Percentiles rank a stretch among this genome's conserved stretches.
Evolutionary conservation across 2,888 invertebrate genomes (phyloP).

Genomic region (Acheta domesticus): DNA sequence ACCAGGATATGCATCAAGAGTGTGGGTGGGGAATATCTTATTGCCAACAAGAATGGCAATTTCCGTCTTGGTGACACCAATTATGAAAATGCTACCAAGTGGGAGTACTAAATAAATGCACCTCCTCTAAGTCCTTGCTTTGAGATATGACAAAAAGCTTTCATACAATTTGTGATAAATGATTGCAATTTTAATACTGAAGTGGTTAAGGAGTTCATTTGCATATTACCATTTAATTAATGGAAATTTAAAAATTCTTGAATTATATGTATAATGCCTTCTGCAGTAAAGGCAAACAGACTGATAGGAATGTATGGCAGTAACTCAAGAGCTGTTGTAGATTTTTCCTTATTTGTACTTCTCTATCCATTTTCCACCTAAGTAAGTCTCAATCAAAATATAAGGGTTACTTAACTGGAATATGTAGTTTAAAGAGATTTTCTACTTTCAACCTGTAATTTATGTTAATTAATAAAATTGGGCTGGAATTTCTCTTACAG

Average conservation of each 20-base stretch:
- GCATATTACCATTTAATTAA: constrained; percentile 12
- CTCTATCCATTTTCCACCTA: not conserved
- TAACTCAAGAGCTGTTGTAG: not conserved
- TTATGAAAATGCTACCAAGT: constrained; percentile 78
- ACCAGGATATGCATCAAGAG: constrained; percentile 88
- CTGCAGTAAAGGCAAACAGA: not conserved
- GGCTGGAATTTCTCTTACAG: not conserved
- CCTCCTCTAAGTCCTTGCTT: not conserved
- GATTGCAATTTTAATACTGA: constrained; percentile 18
- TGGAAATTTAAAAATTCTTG: not conserved
- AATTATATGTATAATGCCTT: not conserved
- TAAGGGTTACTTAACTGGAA: constrained; percentile 2
- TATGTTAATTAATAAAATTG: constrained; percentile 26
- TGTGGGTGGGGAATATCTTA: constrained; percentile 69
- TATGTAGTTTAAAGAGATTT: not conserved
- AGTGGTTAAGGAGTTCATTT: constrained; percentile 7
- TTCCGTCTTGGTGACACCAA: constrained; percentile 79
- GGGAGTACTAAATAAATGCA: constrained; percentile 75
- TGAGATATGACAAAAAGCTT: not conserved
- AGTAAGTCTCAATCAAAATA: not conserved
- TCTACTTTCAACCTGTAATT: constrained; percentile 22
- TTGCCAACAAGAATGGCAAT: constrained; percentile 87
- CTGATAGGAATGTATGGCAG: not conserved
- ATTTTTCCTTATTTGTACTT: not conserved
- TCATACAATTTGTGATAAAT: constrained; percentile 7